Percentiles rank a stretch among this genome's conserved stretches.
Evolutionary conservation across 2,888 invertebrate species (phyloP).

Genomic region (Agelastica alni): DNA sequence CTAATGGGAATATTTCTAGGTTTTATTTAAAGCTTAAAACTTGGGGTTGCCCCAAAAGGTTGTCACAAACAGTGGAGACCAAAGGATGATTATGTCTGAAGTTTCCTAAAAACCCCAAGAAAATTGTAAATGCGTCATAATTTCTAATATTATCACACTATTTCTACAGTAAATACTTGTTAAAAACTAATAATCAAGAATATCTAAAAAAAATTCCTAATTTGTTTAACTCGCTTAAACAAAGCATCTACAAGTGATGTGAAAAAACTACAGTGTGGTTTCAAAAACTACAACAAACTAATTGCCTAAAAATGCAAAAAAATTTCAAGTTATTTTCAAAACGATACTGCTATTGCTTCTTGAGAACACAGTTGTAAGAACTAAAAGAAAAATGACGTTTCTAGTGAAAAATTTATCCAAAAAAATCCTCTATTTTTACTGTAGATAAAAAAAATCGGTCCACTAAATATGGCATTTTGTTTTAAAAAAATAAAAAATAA

Average conservation of each 20-base stretch:
- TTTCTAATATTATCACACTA: background rate
- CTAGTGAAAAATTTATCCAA: too few relatives aligned
- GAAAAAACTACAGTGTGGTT: constrained; percentile 45
- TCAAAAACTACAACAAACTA: constrained; percentile 43
- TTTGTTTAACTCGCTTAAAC: constrained; percentile 24
- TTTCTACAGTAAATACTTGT: too few relatives aligned
- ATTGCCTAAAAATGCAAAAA: constrained; percentile 32
- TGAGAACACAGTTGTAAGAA: constrained; percentile 7
- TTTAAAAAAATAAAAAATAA: too few relatives aligned
- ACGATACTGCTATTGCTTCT: constrained; percentile 38
- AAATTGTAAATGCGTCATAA: background rate
- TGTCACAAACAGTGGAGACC: too few relatives aligned
- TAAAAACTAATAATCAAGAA: too few relatives aligned
- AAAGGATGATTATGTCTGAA: too few relatives aligned
- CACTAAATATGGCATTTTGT: too few relatives aligned
- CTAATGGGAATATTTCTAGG: too few relatives aligned
- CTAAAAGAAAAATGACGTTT: constrained; percentile 12
- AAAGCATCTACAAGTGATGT: constrained; percentile 36
- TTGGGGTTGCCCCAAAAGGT: too few relatives aligned
- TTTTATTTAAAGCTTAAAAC: too few relatives aligned
- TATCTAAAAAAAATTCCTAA: constrained; percentile 13
- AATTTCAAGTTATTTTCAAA: constrained; percentile 19
- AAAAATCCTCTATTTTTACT: constrained; percentile 12
- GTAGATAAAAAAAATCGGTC: too few relatives aligned
- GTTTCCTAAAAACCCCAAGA: background rate